Base-by-base conservation (phyloP, 2,113 vertebrate species). In the Cathartes aura region DNA sequence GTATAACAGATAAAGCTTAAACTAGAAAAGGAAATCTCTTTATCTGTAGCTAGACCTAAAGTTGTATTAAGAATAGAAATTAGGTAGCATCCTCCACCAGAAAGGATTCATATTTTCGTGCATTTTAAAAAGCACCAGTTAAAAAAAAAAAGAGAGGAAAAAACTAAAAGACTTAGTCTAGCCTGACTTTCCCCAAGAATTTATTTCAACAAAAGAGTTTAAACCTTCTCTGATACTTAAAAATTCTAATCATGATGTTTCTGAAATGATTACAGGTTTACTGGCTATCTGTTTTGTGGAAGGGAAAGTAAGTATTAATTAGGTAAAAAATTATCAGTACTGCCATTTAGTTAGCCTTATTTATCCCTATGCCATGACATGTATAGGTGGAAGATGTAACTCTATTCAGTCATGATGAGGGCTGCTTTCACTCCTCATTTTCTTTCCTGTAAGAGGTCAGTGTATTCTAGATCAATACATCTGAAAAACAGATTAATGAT, bases 81-180 rank as follows among this genome's bases (percentile, higher is more conserved):
- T 14, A 60, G 38, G 12, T 47, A 72, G 34, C 24, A 82, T 52
- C 13, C 12, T 60, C 34, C 26, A 82, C 3, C 21, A 72, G 19
- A 90, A 90, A 29, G 8, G 29, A 68, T 91, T 70, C 15, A n/a
- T 40, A 84, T 64, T 80, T 84, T 63, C 22, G 16, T 22, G 2
- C 8, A 87, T 72, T 83, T 38, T 63, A 45, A 93, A 93, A 80
- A 36, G 9, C 17, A 58, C 26, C 26, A 16, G 5, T 56, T 66
- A 2, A 17, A 13, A 45, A 30, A 47, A 76, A n/a, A 17, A 20
- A 13, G 0, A 12, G 4, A 4, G 0, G 8, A 27, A 8, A 24
- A 30, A 6, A 32, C 38, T 38, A 29, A n/a, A 32, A 16, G 19
- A 14, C 18, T 71, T 48, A 29, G 30, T 47, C 38, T 68, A 66